phyloP scores from a whole-genome alignment of 2,888 invertebrate genomes.

The Heliothis peltigera region DNA sequence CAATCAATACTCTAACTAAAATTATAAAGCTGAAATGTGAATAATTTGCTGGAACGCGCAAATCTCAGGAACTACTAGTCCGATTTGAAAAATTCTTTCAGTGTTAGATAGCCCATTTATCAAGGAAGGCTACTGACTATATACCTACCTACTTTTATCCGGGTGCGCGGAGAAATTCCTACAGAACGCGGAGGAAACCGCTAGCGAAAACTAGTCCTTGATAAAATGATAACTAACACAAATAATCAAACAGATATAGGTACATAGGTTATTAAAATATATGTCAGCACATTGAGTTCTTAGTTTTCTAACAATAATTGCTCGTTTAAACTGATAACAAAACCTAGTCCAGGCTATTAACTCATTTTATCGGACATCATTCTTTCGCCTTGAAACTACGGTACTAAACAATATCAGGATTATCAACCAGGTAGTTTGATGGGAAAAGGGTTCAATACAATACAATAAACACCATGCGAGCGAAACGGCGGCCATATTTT shows the following conservation, averaged over 20 bases:
- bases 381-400: slow-evolving; percentile 3
- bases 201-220: too few relatives aligned
- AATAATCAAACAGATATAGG: not conserved
- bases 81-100: too few relatives aligned
- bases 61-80: too few relatives aligned
- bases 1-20: too few relatives aligned
- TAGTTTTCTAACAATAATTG: not conserved
- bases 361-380: not conserved
- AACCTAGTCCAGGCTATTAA: not conserved
- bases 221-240: too few relatives aligned
- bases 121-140: too few relatives aligned
- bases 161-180: too few relatives aligned
- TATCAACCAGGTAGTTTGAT: slow-evolving; percentile 15
- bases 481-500: slow-evolving; percentile 11
- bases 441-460: slow-evolving; percentile 13
- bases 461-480: slow-evolving; percentile 16
- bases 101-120: too few relatives aligned
- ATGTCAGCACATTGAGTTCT: slow-evolving; percentile 1
- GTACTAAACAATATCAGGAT: slow-evolving; percentile 14
- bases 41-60: too few relatives aligned
- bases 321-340: not conserved
- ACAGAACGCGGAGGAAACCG: too few relatives aligned
- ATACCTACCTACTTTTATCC: too few relatives aligned
- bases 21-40: too few relatives aligned
- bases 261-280: not conserved